These are phyloP conservation scores for Baronia brevicornis DNA, from an alignment of 2,888 invertebrate species.

Conservation along the genomic window DNA sequence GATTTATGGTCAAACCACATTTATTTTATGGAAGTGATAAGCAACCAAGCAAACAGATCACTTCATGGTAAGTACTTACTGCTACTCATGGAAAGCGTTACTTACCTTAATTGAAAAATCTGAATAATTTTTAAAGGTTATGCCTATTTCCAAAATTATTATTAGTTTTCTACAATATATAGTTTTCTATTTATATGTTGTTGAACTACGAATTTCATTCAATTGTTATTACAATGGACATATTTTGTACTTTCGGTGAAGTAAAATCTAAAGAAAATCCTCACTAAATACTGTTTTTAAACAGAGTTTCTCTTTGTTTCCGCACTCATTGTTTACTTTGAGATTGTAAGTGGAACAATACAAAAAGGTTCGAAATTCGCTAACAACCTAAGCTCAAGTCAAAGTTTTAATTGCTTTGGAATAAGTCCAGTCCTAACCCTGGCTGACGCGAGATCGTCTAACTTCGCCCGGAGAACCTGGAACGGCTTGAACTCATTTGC, in stretches of 20 bases:
- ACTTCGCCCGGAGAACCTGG: slow-evolving; percentile 18
- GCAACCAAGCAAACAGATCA: too few relatives aligned
- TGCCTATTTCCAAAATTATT: too few relatives aligned
- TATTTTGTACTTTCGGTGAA: slow-evolving; percentile 16
- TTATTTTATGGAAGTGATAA: too few relatives aligned
- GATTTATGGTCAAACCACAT: too few relatives aligned
- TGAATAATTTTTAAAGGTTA: too few relatives aligned
- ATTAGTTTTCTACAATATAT: too few relatives aligned
- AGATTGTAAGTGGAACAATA: slow-evolving; percentile 54
- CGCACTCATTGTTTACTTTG: slow-evolving; percentile 57
- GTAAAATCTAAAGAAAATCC: slow-evolving; percentile 42
- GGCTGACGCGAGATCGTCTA: slow-evolving; percentile 22
- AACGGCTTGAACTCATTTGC: slow-evolving; percentile 9
- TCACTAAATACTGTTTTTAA: slow-evolving; percentile 59
- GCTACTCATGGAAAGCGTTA: too few relatives aligned
- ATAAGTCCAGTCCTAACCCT: slow-evolving; percentile 44
- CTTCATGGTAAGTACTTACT: too few relatives aligned
- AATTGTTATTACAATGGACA: too few relatives aligned
- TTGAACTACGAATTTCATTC: too few relatives aligned
- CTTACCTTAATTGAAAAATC: too few relatives aligned
- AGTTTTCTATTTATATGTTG: too few relatives aligned
- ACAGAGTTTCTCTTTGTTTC: slow-evolving; percentile 56
- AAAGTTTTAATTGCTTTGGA: slow-evolving; percentile 67
- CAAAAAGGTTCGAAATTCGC: slow-evolving; percentile 58
- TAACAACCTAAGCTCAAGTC: slow-evolving; percentile 48